A percentile compares a stretch with the other conserved stretches of the same genome.
phyloP scores from a whole-genome alignment of 2,888 invertebrate species.

The Chloromyia formosa region DNA sequence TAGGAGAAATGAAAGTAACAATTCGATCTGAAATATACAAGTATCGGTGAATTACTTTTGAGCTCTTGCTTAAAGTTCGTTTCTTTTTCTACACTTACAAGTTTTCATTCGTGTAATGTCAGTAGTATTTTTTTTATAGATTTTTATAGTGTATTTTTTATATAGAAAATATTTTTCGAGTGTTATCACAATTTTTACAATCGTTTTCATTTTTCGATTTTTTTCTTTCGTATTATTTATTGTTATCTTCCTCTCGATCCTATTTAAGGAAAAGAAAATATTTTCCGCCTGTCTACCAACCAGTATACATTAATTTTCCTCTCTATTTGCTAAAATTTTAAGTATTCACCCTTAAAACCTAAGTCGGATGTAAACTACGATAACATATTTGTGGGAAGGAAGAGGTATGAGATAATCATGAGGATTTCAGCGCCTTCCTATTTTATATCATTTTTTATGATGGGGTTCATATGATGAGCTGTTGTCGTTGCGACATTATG shows the following conservation, averaged over 20 bases:
- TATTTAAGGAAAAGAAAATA: too few species aligned
- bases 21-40: background rate
- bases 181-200: slow-evolving; percentile 41
- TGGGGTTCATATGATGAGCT: too few species aligned
- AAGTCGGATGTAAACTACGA: too few species aligned
- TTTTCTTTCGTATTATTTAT: background rate
- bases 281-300: too few species aligned
- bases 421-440: too few species aligned
- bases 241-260: background rate
- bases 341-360: background rate
- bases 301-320: too few species aligned
- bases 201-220: slow-evolving; percentile 25
- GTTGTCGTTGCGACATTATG: too few species aligned
- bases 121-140: background rate
- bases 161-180: slow-evolving; percentile 41
- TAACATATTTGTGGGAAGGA: too few species aligned
- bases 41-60: background rate
- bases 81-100: background rate
- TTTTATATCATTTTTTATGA: too few species aligned
- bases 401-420: too few species aligned
- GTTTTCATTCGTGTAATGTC: background rate
- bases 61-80: too few species aligned
- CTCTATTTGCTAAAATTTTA: background rate
- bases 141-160: slow-evolving; percentile 10
- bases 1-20: background rate